A percentile compares a stretch with the other conserved stretches of the same genome.
phyloP scores from a whole-genome alignment of 2,888 invertebrate species.

The Nemurella pictetii region DNA sequence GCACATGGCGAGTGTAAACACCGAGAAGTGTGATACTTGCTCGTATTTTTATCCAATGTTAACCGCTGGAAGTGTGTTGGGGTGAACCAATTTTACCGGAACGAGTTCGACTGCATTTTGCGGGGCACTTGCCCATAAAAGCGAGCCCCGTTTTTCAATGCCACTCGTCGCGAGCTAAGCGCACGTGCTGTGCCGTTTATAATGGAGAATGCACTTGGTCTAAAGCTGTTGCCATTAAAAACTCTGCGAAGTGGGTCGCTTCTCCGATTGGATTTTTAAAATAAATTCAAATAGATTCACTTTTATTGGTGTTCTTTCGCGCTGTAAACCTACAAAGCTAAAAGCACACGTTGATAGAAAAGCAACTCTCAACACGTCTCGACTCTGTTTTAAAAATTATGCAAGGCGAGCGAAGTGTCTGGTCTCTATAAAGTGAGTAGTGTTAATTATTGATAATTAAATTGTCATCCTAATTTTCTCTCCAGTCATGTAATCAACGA shows the following conservation, averaged over 20 bases:
- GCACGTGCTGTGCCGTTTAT: neutral
- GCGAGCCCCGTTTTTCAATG: neutral
- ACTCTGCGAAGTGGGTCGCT: neutral
- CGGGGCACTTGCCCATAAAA: neutral
- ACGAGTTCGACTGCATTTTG: neutral
- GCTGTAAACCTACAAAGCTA: neutral
- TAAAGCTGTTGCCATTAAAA: neutral
- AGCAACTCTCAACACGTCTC: neutral
- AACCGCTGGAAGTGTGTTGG: neutral
- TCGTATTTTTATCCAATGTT: neutral
- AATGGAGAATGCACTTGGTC: neutral
- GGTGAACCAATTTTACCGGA: neutral
- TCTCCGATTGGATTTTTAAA: neutral
- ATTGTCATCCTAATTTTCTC: conserved; percentile 13
- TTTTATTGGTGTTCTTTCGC: neutral
- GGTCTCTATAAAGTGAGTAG: neutral
- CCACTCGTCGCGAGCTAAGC: neutral
- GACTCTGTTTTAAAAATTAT: neutral
- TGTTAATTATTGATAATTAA: conserved; percentile 1
- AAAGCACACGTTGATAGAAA: neutral
- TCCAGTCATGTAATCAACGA: neutral
- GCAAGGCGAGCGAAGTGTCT: neutral
- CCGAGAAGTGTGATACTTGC: neutral
- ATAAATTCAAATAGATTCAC: neutral
- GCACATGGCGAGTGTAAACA: neutral